These are phyloP conservation scores for Hozukius guyotensis DNA, from an alignment of 2,797 vertebrate species.

Conservation along the genomic window DNA sequence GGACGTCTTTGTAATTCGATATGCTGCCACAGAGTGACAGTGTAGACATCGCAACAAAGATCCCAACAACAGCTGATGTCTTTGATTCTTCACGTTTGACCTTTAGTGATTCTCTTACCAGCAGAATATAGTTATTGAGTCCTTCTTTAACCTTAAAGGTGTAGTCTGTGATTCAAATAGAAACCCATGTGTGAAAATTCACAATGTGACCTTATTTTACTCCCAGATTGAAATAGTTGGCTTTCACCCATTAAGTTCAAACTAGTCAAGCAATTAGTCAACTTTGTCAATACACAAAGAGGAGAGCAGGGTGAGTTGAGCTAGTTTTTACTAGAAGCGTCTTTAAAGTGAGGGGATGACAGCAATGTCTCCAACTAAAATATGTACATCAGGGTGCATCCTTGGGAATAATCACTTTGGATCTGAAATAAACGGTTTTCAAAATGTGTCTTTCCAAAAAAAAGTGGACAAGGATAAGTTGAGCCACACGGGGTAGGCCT, in stretches of 20 bases:
- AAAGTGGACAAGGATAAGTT: too few relatives aligned
- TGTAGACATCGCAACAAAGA: constrained; percentile 3
- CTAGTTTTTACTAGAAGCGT: too few relatives aligned
- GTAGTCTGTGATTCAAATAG: background rate
- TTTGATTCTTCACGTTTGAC: constrained; percentile 26
- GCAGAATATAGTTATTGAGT: background rate
- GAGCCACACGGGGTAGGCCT: too few relatives aligned
- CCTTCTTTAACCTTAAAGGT: constrained; percentile 12
- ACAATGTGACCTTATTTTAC: background rate
- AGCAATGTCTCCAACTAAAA: too few relatives aligned
- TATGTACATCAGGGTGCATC: too few relatives aligned
- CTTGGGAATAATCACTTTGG: too few relatives aligned
- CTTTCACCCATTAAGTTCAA: background rate
- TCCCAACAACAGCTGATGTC: constrained; percentile 1
- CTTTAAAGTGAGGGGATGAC: too few relatives aligned
- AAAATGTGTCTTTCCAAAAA: too few relatives aligned
- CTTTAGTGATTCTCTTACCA: background rate
- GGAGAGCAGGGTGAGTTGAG: too few relatives aligned
- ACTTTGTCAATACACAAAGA: background rate
- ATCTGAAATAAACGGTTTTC: too few relatives aligned
- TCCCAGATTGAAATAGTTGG: background rate
- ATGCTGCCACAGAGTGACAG: constrained; percentile 37
- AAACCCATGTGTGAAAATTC: background rate
- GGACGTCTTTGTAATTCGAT: constrained; percentile 29
- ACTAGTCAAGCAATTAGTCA: background rate